Conservation (phyloP, 1,140 invertebrate genomes). For the Heliothis virescens region DNA sequence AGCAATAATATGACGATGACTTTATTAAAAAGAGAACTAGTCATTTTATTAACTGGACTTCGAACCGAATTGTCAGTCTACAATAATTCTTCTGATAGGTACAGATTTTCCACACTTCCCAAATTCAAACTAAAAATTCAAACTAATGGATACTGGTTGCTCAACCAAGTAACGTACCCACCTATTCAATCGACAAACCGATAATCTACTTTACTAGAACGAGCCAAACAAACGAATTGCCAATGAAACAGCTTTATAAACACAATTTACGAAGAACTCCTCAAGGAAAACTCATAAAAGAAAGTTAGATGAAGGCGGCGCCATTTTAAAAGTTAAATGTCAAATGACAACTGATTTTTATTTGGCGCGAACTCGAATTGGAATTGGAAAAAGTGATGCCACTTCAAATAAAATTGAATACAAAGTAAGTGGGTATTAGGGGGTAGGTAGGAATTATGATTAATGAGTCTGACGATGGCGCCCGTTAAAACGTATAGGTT, state of each 20-base stretch:
- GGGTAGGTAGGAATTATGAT: too few relatives aligned
- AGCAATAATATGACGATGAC: too few relatives aligned
- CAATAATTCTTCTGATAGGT: too few relatives aligned
- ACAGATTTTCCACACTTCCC: too few relatives aligned
- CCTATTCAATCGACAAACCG: slow-evolving; percentile 43
- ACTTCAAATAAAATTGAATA: neutral
- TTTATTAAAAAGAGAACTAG: too few relatives aligned
- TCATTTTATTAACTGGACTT: too few relatives aligned
- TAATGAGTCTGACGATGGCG: too few relatives aligned
- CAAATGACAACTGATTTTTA: slow-evolving; percentile 40
- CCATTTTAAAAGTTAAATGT: slow-evolving; percentile 50
- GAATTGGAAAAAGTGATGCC: neutral
- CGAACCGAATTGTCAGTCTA: too few relatives aligned
- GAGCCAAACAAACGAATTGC: slow-evolving; percentile 27
- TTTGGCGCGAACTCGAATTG: slow-evolving; percentile 29
- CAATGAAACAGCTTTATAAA: too few relatives aligned
- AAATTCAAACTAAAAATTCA: too few relatives aligned
- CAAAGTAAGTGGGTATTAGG: too few relatives aligned
- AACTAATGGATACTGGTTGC: neutral
- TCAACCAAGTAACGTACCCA: neutral
- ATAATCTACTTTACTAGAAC: slow-evolving; percentile 38
- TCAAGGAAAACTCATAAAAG: slow-evolving; percentile 47
- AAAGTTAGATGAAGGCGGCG: slow-evolving; percentile 37
- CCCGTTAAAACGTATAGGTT: too few relatives aligned
- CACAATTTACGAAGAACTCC: slow-evolving; percentile 46